Base-by-base conservation (phyloP, 2,888 invertebrate genomes). In the Leptinotarsa juncta region DNA sequence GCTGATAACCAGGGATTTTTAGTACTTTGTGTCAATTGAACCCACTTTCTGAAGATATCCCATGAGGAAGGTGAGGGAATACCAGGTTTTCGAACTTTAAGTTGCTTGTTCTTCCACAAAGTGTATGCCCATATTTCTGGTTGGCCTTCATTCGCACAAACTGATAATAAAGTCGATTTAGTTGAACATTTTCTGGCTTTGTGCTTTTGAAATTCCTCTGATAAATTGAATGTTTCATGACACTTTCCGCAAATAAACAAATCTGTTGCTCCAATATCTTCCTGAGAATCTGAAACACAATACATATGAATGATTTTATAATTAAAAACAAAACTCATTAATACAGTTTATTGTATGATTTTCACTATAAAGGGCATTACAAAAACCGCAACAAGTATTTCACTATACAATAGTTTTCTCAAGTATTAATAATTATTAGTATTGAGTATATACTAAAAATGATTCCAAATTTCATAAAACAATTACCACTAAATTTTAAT, bases 101-200 rank as follows among this genome's bases (percentile, higher is more conserved):
- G 83, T 81, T 92, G 91, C 14, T 91, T 90, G 74, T 90, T 90
- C 84, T 96, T 96, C 95, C 95, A 96, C 60, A 96, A 86, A 4
- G 94, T 89, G 84, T 95, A 96, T 55, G 94, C 95, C 95, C 96
- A 95, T 14, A 95, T 94, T 88, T 95, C 94, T 12, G 95, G 93
- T 87, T 95, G 95, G 74, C 92, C 92, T 86, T 95, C 95, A 85
- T 91, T 91, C 91, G 93, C 87, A 62, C 93, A 88, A 73, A 86
- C 88, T 67, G 89, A 93, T 82, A 92, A 90, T 55, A 94, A 90
- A 71, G 90, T 90, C 65, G 93, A 93, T 76, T 91, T 90, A 80
- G 91, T 90, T 51, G 90, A 89, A 70, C 89, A 90, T 16, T 89
- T 88, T n/a, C 79, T 76, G 80, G 89, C 90, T 83, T 93, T 93